Percentiles rank a stretch among this genome's conserved stretches.
Evolutionary conservation across 92 coral and sea anemone genomes (phyloP).

Genomic region (Bergia puertoricense): DNA sequence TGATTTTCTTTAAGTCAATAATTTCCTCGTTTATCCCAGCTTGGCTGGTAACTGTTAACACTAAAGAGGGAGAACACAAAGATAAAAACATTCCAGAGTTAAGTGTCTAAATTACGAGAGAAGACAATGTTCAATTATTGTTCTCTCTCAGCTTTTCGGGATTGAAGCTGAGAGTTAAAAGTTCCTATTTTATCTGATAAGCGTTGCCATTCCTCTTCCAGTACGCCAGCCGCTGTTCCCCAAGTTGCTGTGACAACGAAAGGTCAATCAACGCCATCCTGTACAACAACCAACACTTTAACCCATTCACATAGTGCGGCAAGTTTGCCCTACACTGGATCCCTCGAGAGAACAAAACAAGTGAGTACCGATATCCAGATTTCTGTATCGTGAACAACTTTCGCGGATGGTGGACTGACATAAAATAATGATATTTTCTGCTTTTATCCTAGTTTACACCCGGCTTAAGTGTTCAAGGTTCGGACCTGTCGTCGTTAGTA

Average conservation of each 20-base stretch:
- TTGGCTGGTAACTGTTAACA: too few relatives aligned
- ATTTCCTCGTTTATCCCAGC: neutral
- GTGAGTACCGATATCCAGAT: constrained; percentile 23
- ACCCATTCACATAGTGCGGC: constrained; percentile 59
- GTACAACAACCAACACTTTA: constrained; percentile 59
- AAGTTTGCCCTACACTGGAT: constrained; percentile 70
- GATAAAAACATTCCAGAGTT: too few relatives aligned
- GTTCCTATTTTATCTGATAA: neutral
- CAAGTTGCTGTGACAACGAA: constrained; percentile 78
- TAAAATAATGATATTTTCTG: neutral
- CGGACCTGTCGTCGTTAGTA: constrained; percentile 57
- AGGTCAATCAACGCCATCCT: constrained; percentile 89
- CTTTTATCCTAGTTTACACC: constrained; percentile 16
- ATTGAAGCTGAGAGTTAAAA: neutral
- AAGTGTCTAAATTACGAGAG: too few relatives aligned
- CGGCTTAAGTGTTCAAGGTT: neutral
- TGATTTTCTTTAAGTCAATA: too few relatives aligned
- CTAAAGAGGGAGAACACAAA: too few relatives aligned
- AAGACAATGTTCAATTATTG: neutral
- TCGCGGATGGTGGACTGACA: neutral
- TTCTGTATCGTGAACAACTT: neutral
- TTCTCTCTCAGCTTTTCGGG: too few relatives aligned
- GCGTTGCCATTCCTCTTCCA: neutral
- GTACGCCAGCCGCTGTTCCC: constrained; percentile 65
- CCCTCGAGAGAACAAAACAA: constrained; percentile 53